phyloP scores from a whole-genome alignment of 2,888 invertebrate genomes.

The Laspeyria flexula region DNA sequence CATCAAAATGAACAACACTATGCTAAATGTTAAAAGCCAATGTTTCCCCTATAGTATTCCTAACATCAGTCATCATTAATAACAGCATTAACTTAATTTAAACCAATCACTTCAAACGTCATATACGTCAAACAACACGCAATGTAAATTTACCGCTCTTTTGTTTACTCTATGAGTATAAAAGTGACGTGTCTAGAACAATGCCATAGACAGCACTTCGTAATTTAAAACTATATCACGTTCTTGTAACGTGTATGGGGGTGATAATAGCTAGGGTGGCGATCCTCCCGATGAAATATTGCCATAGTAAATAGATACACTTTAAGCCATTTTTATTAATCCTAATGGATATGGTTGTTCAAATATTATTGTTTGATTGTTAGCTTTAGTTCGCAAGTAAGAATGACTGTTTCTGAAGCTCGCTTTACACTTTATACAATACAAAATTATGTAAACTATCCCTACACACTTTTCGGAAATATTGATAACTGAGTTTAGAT shows the following conservation, averaged over 20 bases:
- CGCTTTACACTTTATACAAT: too few relatives aligned
- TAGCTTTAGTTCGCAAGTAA: too few relatives aligned
- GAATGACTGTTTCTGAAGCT: too few relatives aligned
- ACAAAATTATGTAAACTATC: too few relatives aligned
- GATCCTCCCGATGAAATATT: not conserved
- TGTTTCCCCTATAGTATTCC: too few relatives aligned
- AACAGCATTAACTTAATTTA: slow-evolving; percentile 9
- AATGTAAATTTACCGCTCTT: not conserved
- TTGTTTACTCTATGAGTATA: slow-evolving; percentile 10
- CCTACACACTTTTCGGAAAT: too few relatives aligned
- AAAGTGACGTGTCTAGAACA: slow-evolving; percentile 2
- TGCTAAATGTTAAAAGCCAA: too few relatives aligned
- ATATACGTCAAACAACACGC: not conserved
- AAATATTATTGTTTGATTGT: slow-evolving; percentile 1
- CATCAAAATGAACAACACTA: too few relatives aligned
- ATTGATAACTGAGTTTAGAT: too few relatives aligned
- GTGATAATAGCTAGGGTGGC: slow-evolving; percentile 1
- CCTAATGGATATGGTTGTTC: not conserved
- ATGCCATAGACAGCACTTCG: slow-evolving; percentile 4
- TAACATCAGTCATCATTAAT: not conserved
- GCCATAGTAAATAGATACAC: not conserved
- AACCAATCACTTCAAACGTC: slow-evolving; percentile 1
- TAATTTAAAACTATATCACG: slow-evolving; percentile 9
- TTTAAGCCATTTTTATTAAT: too few relatives aligned
- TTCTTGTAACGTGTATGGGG: slow-evolving; percentile 3